A percentile compares a stretch with the other conserved stretches of the same genome.
These are phyloP conservation scores for Cheirogaleus major DNA, from an alignment of 2,797 vertebrate species.

Conservation along the genomic window DNA sequence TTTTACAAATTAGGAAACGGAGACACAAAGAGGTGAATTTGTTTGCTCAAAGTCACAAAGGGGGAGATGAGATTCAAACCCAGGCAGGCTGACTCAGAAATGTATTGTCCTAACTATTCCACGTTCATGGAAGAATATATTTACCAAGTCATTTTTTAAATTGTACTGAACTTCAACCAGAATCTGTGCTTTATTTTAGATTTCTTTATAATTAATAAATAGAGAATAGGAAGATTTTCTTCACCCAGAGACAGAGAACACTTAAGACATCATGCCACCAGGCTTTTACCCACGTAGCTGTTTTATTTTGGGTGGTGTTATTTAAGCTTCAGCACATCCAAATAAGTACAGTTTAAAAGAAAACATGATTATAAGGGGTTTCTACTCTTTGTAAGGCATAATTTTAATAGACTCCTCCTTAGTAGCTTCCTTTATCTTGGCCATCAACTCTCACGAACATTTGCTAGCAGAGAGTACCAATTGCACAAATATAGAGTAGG, in stretches of 20 bases:
- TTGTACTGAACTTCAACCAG: neutral
- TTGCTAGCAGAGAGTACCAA: neutral
- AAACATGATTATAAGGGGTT: constrained; percentile 57
- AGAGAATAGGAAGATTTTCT: neutral
- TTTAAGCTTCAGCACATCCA: constrained; percentile 35
- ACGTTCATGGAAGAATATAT: neutral
- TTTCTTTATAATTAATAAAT: constrained; percentile 28
- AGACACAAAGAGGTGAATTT: neutral
- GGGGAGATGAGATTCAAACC: neutral
- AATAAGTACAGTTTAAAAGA: neutral
- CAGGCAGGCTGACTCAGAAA: neutral
- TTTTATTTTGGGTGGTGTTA: constrained; percentile 30
- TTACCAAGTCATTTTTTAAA: neutral
- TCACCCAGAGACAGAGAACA: neutral
- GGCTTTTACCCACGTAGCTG: neutral
- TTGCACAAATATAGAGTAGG: neutral
- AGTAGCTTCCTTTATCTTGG: constrained; percentile 49
- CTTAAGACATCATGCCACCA: neutral
- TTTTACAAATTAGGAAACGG: neutral
- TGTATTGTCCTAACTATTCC: neutral
- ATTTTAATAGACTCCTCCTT: neutral
- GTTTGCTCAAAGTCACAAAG: neutral
- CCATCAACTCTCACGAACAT: neutral
- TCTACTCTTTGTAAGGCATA: neutral
- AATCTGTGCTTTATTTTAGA: neutral